A percentile compares a stretch with the other conserved stretches of the same genome.
phyloP scores from a whole-genome alignment of 1,140 invertebrate genomes.

The Drosophila ananassae region DNA sequence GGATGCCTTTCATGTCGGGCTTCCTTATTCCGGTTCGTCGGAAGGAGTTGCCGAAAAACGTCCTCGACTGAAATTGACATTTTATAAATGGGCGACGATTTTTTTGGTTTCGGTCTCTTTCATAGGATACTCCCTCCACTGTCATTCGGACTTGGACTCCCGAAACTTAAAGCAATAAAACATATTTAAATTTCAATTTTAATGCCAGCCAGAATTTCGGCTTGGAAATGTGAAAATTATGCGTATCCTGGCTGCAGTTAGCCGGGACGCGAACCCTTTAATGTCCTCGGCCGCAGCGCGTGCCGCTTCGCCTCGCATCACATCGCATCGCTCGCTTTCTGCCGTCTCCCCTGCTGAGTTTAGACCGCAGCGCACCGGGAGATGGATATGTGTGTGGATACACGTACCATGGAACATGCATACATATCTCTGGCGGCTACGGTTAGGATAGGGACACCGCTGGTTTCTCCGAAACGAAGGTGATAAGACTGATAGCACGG shows the following conservation, averaged over 20 bases:
- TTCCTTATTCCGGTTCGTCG: conserved; percentile 18
- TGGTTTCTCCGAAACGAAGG: conserved; percentile 50
- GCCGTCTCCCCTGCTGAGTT: conserved; percentile 57
- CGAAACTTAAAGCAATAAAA: conserved; percentile 78
- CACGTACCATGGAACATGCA: conserved; percentile 7
- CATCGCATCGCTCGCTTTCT: conserved; percentile 12
- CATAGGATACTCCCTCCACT: background rate
- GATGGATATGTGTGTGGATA: conserved; percentile 51
- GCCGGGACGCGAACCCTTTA: conserved; percentile 64
- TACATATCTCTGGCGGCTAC: conserved; percentile 4
- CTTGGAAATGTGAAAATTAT: conserved; percentile 77
- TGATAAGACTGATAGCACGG: conserved; percentile 65
- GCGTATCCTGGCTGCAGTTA: conserved; percentile 57
- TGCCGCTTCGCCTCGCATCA: conserved; percentile 40
- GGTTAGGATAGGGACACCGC: conserved; percentile 2
- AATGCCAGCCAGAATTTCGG: conserved; percentile 27
- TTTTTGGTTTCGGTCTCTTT: conserved; percentile 26
- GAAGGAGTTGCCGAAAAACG: conserved; percentile 30
- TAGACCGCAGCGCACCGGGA: conserved; percentile 74
- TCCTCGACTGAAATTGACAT: conserved; percentile 74
- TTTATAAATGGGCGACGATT: conserved; percentile 74
- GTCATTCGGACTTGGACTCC: background rate
- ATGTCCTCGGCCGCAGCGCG: conserved; percentile 60
- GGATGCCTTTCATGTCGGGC: conserved; percentile 54
- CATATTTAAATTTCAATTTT: conserved; percentile 65